Evolutionary conservation across 2,113 vertebrate species (phyloP), one percentile per base, ranked within the genome.

Genomic region (Macquaria australasica): DNA sequence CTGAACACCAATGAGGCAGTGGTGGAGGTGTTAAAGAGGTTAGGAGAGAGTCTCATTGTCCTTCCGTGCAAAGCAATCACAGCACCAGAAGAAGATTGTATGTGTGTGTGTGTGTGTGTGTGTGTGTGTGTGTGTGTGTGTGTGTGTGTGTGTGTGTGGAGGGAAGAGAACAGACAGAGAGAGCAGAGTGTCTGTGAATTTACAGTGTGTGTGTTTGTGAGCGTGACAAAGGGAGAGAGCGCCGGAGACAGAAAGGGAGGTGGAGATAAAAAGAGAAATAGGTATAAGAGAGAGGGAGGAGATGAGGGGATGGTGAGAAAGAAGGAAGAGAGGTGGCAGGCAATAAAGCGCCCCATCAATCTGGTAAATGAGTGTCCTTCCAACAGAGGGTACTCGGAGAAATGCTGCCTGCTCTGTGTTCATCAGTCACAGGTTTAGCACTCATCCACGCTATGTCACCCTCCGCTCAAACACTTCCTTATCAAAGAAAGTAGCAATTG

Each of bases 261-360:
- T 75, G 50, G 82, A 84, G 73, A 91, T 90, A 85, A 88, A 87
- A 80, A 82, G 85, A 87, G 80, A 88, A 88, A 88, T 82, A 77
- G 85, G 62, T 84, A 81, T 77, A 86, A 78, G 76, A 85, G 77
- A 83, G 79, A 90, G 77, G 69, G 83, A 88, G 87, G 87, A 87
- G 87, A 88, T 71, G 70, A 87, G 84, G 80, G 73, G 75, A 84
- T 48, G 71, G 86, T 53, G 45, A 79, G 84, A 70, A 79, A 77
- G 89, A 80, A 82, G 87, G 83, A 88, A 73, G 58, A 79, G 74
- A 91, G 85, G 93, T 89, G 90, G 87, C 87, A 92, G 91, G 92
- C 91, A 92, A 93, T 93, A 92, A 93, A 93, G 93, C 75, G 71
- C 73, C 90, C 89, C 89, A 94, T 95, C 93, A 94, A 90, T 92